Conservation (phyloP, 2,797 vertebrate genomes). For the Rallus crepitans region DNA sequence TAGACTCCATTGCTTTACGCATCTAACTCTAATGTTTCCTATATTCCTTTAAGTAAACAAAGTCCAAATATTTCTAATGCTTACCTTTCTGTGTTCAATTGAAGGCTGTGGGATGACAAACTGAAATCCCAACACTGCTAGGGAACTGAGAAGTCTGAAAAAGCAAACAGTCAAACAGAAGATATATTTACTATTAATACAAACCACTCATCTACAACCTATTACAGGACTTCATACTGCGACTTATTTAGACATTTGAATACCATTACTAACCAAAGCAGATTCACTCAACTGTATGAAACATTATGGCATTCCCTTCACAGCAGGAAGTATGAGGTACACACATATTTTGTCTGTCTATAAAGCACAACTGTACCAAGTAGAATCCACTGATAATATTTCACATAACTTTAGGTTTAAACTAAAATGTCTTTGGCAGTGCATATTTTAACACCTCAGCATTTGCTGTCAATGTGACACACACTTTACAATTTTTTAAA, state of each 20-base stretch:
- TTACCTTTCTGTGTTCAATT: slow-evolving; percentile 92
- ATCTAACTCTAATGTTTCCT: neutral
- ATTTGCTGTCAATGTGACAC: neutral
- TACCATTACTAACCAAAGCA: neutral
- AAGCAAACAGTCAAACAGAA: slow-evolving; percentile 56
- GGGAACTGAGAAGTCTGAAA: slow-evolving; percentile 83
- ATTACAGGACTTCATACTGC: neutral
- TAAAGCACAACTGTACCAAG: neutral
- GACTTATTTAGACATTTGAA: neutral
- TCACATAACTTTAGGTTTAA: neutral
- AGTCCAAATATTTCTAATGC: neutral
- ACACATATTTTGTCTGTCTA: neutral
- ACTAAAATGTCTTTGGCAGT: neutral
- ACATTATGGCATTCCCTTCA: neutral
- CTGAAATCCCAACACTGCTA: slow-evolving; percentile 84
- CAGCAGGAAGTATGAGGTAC: neutral
- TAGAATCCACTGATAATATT: neutral
- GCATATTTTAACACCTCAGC: neutral
- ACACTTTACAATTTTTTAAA: neutral
- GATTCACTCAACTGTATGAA: neutral
- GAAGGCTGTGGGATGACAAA: slow-evolving; percentile 84
- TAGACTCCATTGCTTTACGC: neutral
- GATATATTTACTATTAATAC: neutral
- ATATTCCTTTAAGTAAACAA: neutral
- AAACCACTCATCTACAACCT: neutral